Evolutionary conservation across 2,113 vertebrate genomes (phyloP), one percentile per base, ranked within the genome.

Genomic region (Perca flavescens): DNA sequence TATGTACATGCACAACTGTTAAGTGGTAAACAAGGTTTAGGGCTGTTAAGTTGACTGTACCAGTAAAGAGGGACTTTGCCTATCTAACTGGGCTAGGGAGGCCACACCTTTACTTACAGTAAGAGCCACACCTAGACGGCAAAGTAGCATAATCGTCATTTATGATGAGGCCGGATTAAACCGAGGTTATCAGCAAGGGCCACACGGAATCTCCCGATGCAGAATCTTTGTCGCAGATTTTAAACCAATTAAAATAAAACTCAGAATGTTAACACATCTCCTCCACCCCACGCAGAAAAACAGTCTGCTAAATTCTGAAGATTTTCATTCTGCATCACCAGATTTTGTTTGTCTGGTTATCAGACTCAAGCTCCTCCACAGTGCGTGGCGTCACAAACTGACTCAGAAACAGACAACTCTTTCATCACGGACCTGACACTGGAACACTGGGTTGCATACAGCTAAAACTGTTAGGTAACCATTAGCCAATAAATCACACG

Each of bases 101-200:
- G 40, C 68, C 82, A 85, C 65, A 15, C 85, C 75, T 82, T 57
- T 75, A 79, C 80, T 79, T 66, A 85, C 61, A 83, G 22, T 22
- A 28, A 65, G 21, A 86, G 56, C 50, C 69, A 69, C 66, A 67
- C 1, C 12, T 50, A 28, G n/a, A 69, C 13, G 52, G 63, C 31
- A 53, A 47, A 64, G 28, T 15, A 43, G 11, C 4, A 31, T 31
- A 28, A 79, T n/a, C 11, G 21, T 12, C 9, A n/a, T 28, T 79
- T 43, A 34, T 1, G n/a, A 2, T 13, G 46, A 68, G n/a, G 28
- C n/a, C 34, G 52, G 40, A 46, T 14, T 11, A 63, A 34, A 50
- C 15, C 21, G 43, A 6, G 46, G 2, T 34, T 16, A 58, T 31
- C 25, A 43, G 40, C 40, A 43, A 43, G 0, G 9, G 40, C 40